Evolutionary conservation across 2,113 vertebrate genomes (phyloP).

Genomic region (Athene cunicularia): DNA sequence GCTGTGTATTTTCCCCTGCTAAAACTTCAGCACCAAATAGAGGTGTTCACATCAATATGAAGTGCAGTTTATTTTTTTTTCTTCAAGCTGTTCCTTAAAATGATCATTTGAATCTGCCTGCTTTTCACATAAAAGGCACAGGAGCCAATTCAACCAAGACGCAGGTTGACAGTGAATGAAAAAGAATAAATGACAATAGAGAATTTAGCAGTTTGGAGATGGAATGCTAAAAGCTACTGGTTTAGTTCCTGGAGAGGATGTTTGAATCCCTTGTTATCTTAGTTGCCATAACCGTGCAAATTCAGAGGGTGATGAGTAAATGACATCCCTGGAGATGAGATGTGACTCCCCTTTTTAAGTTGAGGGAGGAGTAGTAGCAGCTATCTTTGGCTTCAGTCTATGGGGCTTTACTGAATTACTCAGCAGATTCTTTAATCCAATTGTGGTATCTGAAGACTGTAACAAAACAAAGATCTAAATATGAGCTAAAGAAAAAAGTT

Average conservation of each 20-base stretch:
- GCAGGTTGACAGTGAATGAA: background rate
- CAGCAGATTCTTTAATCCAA: background rate
- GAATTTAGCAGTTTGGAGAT: background rate
- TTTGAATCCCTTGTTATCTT: background rate
- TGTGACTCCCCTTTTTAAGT: background rate
- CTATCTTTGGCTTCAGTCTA: background rate
- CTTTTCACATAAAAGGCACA: background rate
- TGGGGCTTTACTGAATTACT: background rate
- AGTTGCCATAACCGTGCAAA: background rate
- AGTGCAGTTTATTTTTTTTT: background rate
- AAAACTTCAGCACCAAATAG: background rate
- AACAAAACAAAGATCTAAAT: background rate
- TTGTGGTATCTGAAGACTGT: background rate
- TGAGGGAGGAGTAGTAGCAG: background rate
- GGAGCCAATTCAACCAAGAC: background rate
- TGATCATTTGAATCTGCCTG: background rate
- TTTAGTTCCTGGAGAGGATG: background rate
- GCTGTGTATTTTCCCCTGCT: background rate
- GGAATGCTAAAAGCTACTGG: background rate
- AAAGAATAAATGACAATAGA: background rate
- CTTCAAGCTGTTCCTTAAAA: background rate
- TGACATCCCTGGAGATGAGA: background rate
- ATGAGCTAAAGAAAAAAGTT: background rate
- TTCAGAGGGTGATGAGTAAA: background rate
- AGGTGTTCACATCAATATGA: background rate